phyloP scores from a whole-genome alignment of 2,888 invertebrate species.

The Halictus ligatus region DNA sequence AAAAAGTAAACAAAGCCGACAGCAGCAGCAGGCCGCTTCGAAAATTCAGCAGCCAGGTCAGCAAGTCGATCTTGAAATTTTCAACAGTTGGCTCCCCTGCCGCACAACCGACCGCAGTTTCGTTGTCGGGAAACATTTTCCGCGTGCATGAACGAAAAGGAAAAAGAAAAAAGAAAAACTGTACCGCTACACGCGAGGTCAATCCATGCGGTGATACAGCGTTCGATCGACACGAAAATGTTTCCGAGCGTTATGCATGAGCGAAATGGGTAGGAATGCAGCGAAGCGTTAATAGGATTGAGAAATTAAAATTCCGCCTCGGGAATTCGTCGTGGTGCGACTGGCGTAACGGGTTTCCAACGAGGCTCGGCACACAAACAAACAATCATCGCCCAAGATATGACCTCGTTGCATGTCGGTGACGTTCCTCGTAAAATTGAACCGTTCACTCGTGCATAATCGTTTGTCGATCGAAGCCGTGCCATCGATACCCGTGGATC shows the following conservation, averaged over 20 bases:
- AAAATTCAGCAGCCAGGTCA: neutral
- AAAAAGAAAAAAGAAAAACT: neutral
- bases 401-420: slow-evolving; percentile 64
- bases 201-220: neutral
- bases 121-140: neutral
- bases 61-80: neutral
- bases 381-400: slow-evolving; percentile 52
- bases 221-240: slow-evolving; percentile 19
- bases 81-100: neutral
- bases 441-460: slow-evolving; percentile 28
- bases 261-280: slow-evolving; percentile 55
- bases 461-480: neutral
- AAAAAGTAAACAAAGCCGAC: neutral
- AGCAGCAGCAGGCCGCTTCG: neutral
- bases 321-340: slow-evolving; percentile 61
- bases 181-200: neutral
- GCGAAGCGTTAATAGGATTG: slow-evolving; percentile 66
- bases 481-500: neutral
- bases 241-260: slow-evolving; percentile 31
- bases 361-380: slow-evolving; percentile 48
- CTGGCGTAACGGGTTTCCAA: slow-evolving; percentile 68
- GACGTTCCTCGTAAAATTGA: slow-evolving; percentile 36
- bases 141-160: neutral
- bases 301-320: slow-evolving; percentile 72
- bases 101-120: neutral